phyloP scores from a whole-genome alignment of 2,888 invertebrate genomes.

The Onthophagus sagittarius region DNA sequence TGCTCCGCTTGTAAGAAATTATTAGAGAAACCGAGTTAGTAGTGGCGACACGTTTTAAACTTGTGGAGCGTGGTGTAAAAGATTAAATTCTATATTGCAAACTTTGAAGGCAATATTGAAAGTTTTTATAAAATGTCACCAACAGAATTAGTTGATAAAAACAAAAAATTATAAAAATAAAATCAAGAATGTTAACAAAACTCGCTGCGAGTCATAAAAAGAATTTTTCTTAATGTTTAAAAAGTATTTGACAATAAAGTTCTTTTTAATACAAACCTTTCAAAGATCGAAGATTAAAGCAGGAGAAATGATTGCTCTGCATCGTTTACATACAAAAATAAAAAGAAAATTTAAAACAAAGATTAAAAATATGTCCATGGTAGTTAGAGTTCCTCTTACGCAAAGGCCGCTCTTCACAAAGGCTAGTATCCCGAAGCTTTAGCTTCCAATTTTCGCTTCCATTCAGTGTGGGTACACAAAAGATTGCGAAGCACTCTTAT shows the following conservation, averaged over 20 bases:
- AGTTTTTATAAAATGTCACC: not conserved
- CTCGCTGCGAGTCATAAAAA: not conserved
- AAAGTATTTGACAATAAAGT: no score
- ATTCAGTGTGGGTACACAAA: not conserved
- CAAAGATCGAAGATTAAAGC: not conserved
- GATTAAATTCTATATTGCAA: not conserved
- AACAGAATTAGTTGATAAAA: not conserved
- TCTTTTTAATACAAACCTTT: no score
- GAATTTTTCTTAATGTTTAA: no score
- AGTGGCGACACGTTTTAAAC: not conserved
- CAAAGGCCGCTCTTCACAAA: not conserved
- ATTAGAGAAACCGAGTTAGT: not conserved
- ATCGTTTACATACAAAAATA: not conserved
- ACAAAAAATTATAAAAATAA: not conserved
- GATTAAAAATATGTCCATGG: not conserved
- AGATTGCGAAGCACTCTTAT: not conserved
- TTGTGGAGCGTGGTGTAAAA: not conserved
- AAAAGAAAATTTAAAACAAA: not conserved
- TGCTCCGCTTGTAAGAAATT: not conserved
- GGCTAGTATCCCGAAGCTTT: not conserved
- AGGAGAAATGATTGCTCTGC: not conserved
- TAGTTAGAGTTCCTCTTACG: not conserved
- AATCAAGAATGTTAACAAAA: not conserved
- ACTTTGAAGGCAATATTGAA: not conserved
- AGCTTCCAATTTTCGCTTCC: not conserved